Evolutionary conservation across 2,797 vertebrate species (phyloP).

Genomic region (Phalanger gymnotis): DNA sequence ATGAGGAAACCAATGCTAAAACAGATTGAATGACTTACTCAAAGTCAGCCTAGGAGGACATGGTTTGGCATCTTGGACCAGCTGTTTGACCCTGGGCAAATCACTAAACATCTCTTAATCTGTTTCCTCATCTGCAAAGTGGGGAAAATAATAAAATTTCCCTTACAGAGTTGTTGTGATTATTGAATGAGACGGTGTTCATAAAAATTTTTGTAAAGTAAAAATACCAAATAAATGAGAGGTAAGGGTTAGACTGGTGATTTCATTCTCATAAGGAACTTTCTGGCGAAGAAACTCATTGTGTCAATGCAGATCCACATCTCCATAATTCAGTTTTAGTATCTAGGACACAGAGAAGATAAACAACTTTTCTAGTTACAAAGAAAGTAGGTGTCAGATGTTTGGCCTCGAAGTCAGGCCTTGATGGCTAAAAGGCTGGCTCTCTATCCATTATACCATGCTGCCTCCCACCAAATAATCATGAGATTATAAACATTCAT

Average conservation of each 20-base stretch:
- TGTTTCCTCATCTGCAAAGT: neutral
- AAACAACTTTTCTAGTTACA: neutral
- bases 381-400: neutral
- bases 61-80: neutral
- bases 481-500: neutral
- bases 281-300: neutral
- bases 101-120: neutral
- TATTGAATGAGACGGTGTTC: neutral
- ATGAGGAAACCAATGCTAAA: neutral
- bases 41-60: neutral
- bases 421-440: neutral
- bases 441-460: neutral
- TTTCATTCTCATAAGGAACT: neutral
- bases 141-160: neutral
- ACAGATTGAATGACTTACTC: neutral
- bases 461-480: neutral
- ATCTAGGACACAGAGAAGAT: neutral
- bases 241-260: neutral
- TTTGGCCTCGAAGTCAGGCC: too few species aligned
- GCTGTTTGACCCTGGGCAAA: neutral
- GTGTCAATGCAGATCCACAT: neutral
- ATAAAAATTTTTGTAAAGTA: neutral
- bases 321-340: neutral
- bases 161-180: neutral
- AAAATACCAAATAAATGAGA: neutral